phyloP scores from a whole-genome alignment of 2,113 vertebrate species.

The Apaloderma vittatum region DNA sequence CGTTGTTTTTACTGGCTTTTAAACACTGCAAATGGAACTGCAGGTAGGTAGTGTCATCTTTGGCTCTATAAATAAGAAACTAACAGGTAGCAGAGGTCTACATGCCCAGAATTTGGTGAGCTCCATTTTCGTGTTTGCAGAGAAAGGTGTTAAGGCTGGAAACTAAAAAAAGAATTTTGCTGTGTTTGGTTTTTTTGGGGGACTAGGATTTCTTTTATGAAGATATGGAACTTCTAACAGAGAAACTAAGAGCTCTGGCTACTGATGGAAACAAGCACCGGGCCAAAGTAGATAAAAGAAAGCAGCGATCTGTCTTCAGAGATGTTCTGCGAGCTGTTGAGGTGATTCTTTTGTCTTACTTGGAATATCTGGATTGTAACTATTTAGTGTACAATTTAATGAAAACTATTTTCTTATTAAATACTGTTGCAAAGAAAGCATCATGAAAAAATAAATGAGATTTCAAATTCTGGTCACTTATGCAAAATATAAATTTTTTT shows the following conservation, averaged over 20 bases:
- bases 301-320: constrained; percentile 96
- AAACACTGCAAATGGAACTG: background rate
- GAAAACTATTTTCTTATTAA: background rate
- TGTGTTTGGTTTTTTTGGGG: background rate
- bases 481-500: rapidly evolving
- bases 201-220: constrained; percentile 92
- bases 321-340: constrained; percentile 93
- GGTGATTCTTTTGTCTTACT: constrained; percentile 76
- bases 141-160: background rate
- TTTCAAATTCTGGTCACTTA: background rate
- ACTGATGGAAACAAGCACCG: constrained; percentile 97
- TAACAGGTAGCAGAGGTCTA: background rate
- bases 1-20: background rate
- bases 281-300: constrained; percentile 95
- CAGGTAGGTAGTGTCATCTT: background rate
- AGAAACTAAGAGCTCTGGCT: constrained; percentile 89
- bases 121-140: background rate
- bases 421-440: background rate
- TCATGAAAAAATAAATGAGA: background rate
- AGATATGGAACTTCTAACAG: constrained; percentile 89
- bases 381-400: background rate
- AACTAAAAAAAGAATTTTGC: background rate
- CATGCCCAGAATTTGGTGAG: background rate
- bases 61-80: background rate
- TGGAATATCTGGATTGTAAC: background rate